Base-by-base conservation (phyloP, 2,888 invertebrate genomes). In the Nephrotoma appendiculata region DNA sequence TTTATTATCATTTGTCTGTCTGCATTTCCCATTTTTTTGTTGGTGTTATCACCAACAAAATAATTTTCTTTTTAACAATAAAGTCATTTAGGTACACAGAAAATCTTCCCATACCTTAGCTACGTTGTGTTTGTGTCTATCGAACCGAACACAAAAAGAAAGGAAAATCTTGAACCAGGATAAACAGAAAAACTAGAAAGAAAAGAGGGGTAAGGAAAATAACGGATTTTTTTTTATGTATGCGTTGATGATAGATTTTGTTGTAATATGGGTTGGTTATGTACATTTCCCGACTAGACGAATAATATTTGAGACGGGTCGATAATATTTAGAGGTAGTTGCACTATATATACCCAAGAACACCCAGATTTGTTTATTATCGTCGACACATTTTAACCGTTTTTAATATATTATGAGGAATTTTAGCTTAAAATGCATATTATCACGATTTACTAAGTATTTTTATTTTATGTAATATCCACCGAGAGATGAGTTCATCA, bases 211-310 rank as follows among this genome's bases (percentile, higher is more conserved):
- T 52, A 71, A 71, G 15, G 1, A 31, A 31, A 31, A 31, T 31
- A 3, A 31, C 31, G 1, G 31, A 31, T 31, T 31, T 31, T 31
- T 71, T 71, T 19, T 31, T 31, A n/a, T 71, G 71, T 71, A 31
- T 71, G 71, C 71, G 48, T 48, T 48, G 5, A 12, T 9, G 44
- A 5, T 44, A 9, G 44, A 1, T 44, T 9, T 31, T 48, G 48
- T 12, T 48, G 12, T 48, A 48, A 12, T 12, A 52, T 52, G 71
- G 6, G 5, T 15, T 5, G 52, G 0, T 2, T 52, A 71, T 71
- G 71, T 71, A 84, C n/a, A 42, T 84, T 84, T 43, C 7, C 84
- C 41, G 84, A 84, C 84, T 84, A 84, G 84, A 84, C 84, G 84
- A 84, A 84, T 15, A 42, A 42, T 84, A 2, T 71, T 84, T 42